phyloP scores from a whole-genome alignment of 2,888 invertebrate species.

The Petrolisthes manimaculis region DNA sequence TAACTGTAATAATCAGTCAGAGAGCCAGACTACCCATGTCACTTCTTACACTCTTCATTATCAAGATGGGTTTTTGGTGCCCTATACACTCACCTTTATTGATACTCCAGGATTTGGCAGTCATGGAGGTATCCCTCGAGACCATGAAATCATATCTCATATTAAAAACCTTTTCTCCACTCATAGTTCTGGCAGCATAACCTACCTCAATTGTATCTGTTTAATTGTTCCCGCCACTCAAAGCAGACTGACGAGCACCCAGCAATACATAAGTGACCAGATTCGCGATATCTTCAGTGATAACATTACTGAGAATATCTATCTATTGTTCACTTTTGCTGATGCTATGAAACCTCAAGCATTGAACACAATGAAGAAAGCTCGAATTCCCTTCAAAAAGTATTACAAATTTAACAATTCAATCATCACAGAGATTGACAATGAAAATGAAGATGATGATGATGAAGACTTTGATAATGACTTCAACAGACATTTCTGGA shows the following conservation, averaged over 20 bases:
- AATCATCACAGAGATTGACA: background rate
- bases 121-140: background rate
- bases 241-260: conserved; percentile 24
- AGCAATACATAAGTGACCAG: conserved; percentile 30
- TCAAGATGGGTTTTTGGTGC: conserved; percentile 11
- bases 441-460: background rate
- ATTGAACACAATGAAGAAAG: conserved; percentile 17
- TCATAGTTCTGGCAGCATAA: background rate
- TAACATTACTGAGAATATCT: conserved; percentile 32
- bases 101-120: conserved; percentile 35
- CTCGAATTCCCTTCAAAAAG: conserved; percentile 16
- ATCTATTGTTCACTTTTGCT: conserved; percentile 35
- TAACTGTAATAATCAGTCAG: background rate
- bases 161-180: background rate
- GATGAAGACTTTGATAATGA: conserved; percentile 24
- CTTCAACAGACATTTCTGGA: conserved; percentile 19
- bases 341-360: conserved; percentile 24
- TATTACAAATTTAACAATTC: conserved; percentile 35
- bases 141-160: background rate
- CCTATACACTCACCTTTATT: conserved; percentile 30
- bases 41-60: conserved; percentile 33
- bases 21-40: conserved; percentile 31
- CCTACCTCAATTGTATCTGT: background rate
- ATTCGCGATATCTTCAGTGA: conserved; percentile 13
- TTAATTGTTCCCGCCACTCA: conserved; percentile 15